Evolutionary conservation across 2,888 invertebrate genomes (phyloP), one percentile per base, ranked within the genome.

Genomic region (Syritta pipiens): DNA sequence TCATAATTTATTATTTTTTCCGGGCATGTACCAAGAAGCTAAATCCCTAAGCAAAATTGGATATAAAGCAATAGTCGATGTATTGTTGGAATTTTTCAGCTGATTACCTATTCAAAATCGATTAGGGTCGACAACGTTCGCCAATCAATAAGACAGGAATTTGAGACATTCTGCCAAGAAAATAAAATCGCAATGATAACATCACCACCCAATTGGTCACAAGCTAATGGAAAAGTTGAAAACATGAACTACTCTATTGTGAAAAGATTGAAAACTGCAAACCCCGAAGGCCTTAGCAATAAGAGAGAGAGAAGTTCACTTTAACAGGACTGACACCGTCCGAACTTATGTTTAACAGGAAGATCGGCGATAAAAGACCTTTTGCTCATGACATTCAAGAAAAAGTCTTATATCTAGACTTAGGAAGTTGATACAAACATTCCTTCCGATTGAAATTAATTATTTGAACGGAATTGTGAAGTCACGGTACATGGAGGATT

Each of bases 61-160:
- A n/a, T n/a, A n/a, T n/a, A n/a, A n/a, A n/a, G n/a, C n/a, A n/a
- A n/a, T n/a, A n/a, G n/a, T n/a, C n/a, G n/a, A n/a, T n/a, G n/a
- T n/a, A 4, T 24, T 65, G 26, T 19, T 65, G 17, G 67, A 59
- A 59, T 53, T 75, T 7, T 75, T 68, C 22, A 19, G 37, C 19
- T 51, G 68, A 49, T 42, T 67, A 3, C 74, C 0, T 62, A 63
- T 46, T 76, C 77, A 17, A 81, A 48, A 60, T 30, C 71, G 3
- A 63, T 77, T 30, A 77, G 57, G 28, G 75, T 68, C 7, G 77
- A 79, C 37, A 81, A 82, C 57, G 76, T 71, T 3, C 49, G 60
- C 10, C 79, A 82, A 40, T 81, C 65, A 51, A 68, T 81, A 14
- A 81, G 81, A 32, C 26, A 44, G 9, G 81, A 79, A 48, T 82